Evolutionary conservation across 64 coral and sea anemone species (phyloP), one percentile per base, ranked within the genome.

Genomic region (Montipora cactus): DNA sequence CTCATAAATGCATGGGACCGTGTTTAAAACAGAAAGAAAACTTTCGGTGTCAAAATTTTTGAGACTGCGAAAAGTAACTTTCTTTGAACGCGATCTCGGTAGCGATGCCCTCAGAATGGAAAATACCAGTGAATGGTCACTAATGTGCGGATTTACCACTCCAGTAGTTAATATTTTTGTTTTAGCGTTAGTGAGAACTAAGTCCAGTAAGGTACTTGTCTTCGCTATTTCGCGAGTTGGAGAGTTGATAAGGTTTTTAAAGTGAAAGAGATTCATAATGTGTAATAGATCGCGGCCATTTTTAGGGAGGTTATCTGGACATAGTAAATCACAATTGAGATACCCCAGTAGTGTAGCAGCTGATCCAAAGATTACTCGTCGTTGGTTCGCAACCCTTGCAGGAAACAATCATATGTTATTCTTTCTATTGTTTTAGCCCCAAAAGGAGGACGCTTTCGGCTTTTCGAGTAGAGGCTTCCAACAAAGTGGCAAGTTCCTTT

Each of bases 111-210:
- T 94, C 49, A 83, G 49, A 50, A 87, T 68, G 64, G 83, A 44
- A 68, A 87, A 93, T 25, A 79, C 81, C 44, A 94, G 69, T 14
- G 72, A 81, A 80, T 94, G 92, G 88, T 88, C 76, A 69, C 84
- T 80, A 18, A 88, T 46, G 61, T 88, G 49, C 21, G 80, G 37
- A 74, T 94, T 46, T 55, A 94, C 52, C 52, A 83, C 80, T n/a
- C 92, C 92, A 45, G 92, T 88, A 64, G 57, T 87, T 11, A 89
- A 8, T 6, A 89, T 47, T 55, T 66, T 79, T 46, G 46, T 0
- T 74, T 20, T 80, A 67, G 55, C 74, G 9, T 88, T 81, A 16
- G 77, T 88, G 10, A 94, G 67, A 81, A 88, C 88, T 14, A 94
- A 77, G 81, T 94, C 85, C 49, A 75, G 28, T 23, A 75, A 25